Evolutionary conservation across 92 coral and sea anemone species (phyloP), one percentile per base, ranked within the genome.

Genomic region (Porites evermanni): DNA sequence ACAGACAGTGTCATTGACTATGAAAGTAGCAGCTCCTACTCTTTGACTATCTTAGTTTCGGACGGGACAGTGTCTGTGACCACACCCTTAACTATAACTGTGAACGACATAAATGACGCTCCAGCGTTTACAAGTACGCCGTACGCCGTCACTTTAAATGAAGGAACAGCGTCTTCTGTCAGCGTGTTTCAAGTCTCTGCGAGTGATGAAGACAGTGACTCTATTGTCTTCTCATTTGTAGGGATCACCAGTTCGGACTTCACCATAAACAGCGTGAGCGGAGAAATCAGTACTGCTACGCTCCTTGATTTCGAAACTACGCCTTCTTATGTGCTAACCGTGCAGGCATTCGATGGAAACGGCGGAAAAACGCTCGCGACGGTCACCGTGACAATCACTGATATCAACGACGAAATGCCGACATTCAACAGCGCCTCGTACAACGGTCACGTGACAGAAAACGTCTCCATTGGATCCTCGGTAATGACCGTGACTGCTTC

Each of bases 361-460:
- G 92, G 85, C 18, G 88, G 92, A 20, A 91, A 91, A 84, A 78
- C 81, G 73, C 74, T 84, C 17, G 32, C 89, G 18, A 88, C 80
- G n/a, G 87, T 84, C 17, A 81, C 79, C n/a, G 82, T 94, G 21
- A 75, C 84, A 2, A 78, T 94, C 4, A 61, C 52, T 14, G 95
- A 94, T 78, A 90, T 94, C 23, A 94, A 94, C 81, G 98, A 94
- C 75, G 95, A 94, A 51, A 16, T 51, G 1, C 98, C 98, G 12
- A 56, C 77, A 75, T 94, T 94, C 86, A 89, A 64, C 64, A 90
- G 90, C 56, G 87, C 90, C 18, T 77, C 87, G 44, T 94, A 94
- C 83, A 89, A 85, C 66, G 88, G 95, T 70, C 92, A 94, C 78
- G 92, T 89, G 84, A 86, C 84, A 1, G 97, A 94, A 80, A 89